Conservation (phyloP, 92 coral and sea anemone genomes). For the Plumapathes pennacea region DNA sequence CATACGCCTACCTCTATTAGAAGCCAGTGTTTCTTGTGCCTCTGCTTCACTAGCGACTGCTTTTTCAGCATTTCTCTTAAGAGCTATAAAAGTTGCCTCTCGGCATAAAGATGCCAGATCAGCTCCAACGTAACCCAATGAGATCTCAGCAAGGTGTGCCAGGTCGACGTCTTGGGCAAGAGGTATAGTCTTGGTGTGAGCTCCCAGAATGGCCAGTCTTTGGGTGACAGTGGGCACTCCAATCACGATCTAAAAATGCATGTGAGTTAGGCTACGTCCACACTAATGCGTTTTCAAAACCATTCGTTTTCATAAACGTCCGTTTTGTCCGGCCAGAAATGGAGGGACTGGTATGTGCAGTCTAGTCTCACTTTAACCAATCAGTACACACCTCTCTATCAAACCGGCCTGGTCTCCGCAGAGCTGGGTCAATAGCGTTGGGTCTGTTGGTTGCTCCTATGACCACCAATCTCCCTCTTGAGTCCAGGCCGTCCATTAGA, state of each 20-base stretch:
- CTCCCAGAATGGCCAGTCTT: constrained; percentile 76
- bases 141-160: constrained; percentile 69
- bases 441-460: constrained; percentile 99
- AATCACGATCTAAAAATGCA: constrained; percentile 70
- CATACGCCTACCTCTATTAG: not conserved
- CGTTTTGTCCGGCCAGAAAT: too few species aligned
- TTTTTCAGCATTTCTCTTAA: constrained; percentile 39
- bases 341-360: too few species aligned
- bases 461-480: constrained; percentile 66
- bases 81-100: constrained; percentile 73
- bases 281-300: too few species aligned
- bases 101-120: constrained; percentile 82
- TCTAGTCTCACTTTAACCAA: not conserved
- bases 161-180: constrained; percentile 73
- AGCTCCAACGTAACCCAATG: constrained; percentile 93
- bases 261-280: too few species aligned
- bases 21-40: too few species aligned
- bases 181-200: constrained; percentile 55
- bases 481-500: constrained; percentile 83
- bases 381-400: constrained; percentile 79
- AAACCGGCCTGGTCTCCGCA: constrained; percentile 95
- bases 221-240: constrained; percentile 82
- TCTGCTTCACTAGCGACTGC: not conserved
- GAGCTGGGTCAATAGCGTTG: constrained; percentile 93
- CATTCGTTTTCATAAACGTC: too few species aligned